Conservation (phyloP, 2,888 invertebrate species). For the Ormyrus rosae region DNA sequence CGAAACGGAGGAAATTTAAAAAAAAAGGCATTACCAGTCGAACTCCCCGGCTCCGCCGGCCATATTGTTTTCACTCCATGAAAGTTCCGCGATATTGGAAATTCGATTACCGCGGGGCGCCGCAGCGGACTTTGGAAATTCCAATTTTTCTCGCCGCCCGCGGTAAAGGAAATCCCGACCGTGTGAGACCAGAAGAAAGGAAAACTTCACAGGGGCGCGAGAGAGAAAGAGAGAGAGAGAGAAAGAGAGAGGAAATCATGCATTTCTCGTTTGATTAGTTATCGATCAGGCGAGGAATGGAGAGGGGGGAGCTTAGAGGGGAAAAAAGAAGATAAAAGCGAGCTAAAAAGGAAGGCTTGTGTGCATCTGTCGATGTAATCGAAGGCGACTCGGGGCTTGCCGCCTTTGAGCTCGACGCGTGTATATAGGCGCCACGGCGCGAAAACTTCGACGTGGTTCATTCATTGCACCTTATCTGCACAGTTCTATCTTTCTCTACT, state of each 20-base stretch:
- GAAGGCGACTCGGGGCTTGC: constrained; percentile 54
- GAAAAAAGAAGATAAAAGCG: constrained; percentile 41
- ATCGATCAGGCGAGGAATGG: constrained; percentile 24
- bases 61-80: constrained; percentile 24
- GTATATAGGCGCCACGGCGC: constrained; percentile 1
- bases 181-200: not conserved
- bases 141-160: constrained; percentile 13
- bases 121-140: not conserved
- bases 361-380: constrained; percentile 59
- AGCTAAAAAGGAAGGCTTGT: constrained; percentile 41
- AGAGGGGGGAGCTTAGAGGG: constrained; percentile 18
- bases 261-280: constrained; percentile 46
- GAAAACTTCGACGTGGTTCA: constrained; percentile 49
- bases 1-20: no score
- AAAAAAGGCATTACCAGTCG: not conserved
- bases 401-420: constrained; percentile 51
- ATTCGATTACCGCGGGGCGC: constrained; percentile 19
- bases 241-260: constrained; percentile 23
- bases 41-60: not conserved
- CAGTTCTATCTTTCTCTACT: constrained; percentile 45
- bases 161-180: not conserved
- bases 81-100: constrained; percentile 20
- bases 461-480: constrained; percentile 62
- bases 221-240: no score
- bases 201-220: not conserved